Percentiles rank a stretch among this genome's conserved stretches.
Conservation (phyloP, 2,888 invertebrate genomes). For the Chesias legatella region DNA sequence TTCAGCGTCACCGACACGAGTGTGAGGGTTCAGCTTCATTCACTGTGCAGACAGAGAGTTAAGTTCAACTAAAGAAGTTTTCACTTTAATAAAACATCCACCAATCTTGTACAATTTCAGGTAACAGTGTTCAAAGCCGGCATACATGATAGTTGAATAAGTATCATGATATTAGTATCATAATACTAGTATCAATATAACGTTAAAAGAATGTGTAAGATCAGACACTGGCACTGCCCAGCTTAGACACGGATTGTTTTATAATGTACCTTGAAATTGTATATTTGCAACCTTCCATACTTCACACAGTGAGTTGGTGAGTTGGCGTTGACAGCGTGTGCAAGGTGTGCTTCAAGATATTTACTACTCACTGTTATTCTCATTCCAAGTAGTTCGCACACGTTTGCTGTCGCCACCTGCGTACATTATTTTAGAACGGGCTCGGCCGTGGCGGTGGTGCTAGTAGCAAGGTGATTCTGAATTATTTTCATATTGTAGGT, state of each 20-base stretch:
- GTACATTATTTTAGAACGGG: constrained; percentile 65
- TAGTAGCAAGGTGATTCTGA: constrained; percentile 70
- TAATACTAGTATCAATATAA: constrained; percentile 1
- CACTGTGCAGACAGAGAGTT: no score
- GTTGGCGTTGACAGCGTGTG: constrained; percentile 38
- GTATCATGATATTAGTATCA: constrained; percentile 8
- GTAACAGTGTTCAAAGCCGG: constrained; percentile 1
- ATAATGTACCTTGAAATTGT: constrained; percentile 37
- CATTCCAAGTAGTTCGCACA: constrained; percentile 51
- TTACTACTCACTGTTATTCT: constrained; percentile 22
- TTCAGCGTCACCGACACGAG: no score
- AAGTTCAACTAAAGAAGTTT: no score
- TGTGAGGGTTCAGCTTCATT: no score
- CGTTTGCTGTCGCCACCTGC: constrained; percentile 65
- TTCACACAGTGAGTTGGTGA: constrained; percentile 34
- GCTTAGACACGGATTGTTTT: constrained; percentile 33
- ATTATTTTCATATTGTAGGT: constrained; percentile 77
- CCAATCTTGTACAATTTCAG: neutral
- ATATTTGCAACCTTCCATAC: constrained; percentile 38
- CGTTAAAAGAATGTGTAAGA: constrained; percentile 36
- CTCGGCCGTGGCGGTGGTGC: constrained; percentile 61
- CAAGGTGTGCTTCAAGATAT: constrained; percentile 16
- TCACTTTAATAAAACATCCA: neutral
- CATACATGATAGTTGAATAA: constrained; percentile 1
- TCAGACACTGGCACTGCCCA: constrained; percentile 30